Base-by-base conservation (phyloP, 2,888 invertebrate genomes). In the Mesochorus sp. region DNA sequence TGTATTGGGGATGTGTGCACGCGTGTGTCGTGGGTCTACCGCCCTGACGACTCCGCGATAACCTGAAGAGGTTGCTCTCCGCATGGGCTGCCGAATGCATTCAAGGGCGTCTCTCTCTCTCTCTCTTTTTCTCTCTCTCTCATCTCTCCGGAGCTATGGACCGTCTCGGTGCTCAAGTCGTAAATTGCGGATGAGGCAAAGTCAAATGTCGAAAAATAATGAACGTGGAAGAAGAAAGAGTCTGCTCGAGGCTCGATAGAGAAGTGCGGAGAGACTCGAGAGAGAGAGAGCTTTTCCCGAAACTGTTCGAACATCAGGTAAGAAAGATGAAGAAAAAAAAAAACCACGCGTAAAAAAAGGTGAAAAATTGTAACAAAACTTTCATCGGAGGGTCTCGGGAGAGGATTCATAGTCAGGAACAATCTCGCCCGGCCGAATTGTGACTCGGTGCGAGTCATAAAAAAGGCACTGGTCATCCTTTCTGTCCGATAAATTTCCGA, bases 11-110 rank as follows among this genome's bases (percentile, higher is more conserved):
- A n/a, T n/a, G 34, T 49, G 24, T 61, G 24, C 57, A 21, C 82
- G 76, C 81, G 81, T 84, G 84, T 83, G 83, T 85, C 85, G 84
- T 76, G 85, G 51, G 84, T 83, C 82, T 83, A 78, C 82, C 85
- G 82, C 82, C 85, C 85, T 82, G 86, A 84, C 83, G 85, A 84
- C 83, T 82, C 76, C 81, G 61, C 71, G 82, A 84, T 83, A 81
- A 84, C 84, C 80, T 66, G 66, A 51, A 59, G 57, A 53, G 64
- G 49, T 21, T 61, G 59, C 68, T 55, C 74, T 55, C 74, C 61
- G 78, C 79, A 55, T 64, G 44, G 62, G 74, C 44, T 76, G 51
- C 53, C 61, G 75, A 74, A 76, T 72, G 68, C 76, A 77, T 79
- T 74, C 61, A 49, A 72, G 70, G 55, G 64, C n/a, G n/a, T n/a